phyloP scores from a whole-genome alignment of 2,888 invertebrate species.

The Acronicta alni region DNA sequence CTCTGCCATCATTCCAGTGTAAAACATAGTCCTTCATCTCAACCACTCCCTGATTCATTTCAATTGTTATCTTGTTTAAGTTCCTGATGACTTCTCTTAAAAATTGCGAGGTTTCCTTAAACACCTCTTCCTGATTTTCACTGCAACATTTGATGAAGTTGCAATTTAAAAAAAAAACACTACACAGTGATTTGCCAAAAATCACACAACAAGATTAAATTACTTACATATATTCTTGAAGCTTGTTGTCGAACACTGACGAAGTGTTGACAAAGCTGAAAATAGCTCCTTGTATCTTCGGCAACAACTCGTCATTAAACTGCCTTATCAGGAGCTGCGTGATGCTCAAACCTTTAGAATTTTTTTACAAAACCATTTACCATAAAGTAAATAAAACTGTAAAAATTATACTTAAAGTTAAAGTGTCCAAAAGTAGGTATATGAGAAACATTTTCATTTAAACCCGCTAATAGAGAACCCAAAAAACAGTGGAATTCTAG shows the following conservation, averaged over 20 bases:
- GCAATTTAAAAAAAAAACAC: too few species aligned
- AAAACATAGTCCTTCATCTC: conserved; percentile 55
- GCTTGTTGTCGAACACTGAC: conserved; percentile 59
- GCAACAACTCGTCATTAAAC: conserved; percentile 63
- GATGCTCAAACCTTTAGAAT: conserved; percentile 60
- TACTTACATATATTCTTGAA: conserved; percentile 33
- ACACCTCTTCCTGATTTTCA: conserved; percentile 60
- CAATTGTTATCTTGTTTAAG: conserved; percentile 59
- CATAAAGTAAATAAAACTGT: too few species aligned
- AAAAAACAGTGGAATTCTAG: too few species aligned
- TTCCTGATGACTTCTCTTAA: conserved; percentile 53
- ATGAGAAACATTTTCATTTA: too few species aligned
- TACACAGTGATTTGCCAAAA: not conserved
- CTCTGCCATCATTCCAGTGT: conserved; percentile 56
- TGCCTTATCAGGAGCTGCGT: conserved; percentile 64
- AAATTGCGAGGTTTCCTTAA: conserved; percentile 52
- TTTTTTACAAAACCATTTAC: not conserved
- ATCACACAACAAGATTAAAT: conserved; percentile 59
- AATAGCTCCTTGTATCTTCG: conserved; percentile 70
- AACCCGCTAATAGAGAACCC: too few species aligned
- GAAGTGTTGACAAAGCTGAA: conserved; percentile 70
- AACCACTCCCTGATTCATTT: conserved; percentile 53
- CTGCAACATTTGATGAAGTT: conserved; percentile 48
- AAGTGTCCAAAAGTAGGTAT: too few species aligned
- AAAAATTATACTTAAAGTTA: too few species aligned